Evolutionary conservation across 2,113 vertebrate species (phyloP), one percentile per base, ranked within the genome.

Genomic region (Poicephalus gulielmi): DNA sequence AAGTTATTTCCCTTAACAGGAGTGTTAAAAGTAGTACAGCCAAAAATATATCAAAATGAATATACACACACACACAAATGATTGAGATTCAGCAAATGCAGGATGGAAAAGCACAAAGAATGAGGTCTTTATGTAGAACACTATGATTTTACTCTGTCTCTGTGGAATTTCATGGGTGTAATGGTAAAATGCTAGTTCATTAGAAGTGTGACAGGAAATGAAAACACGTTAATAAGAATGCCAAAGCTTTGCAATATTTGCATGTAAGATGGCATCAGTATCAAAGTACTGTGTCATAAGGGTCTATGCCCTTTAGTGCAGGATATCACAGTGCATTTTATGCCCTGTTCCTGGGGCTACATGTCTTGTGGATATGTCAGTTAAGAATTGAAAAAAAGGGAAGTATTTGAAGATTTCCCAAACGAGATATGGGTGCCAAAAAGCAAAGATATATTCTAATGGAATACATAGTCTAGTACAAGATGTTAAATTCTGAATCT

Each of bases 401-500:
- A 46, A 62, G 2, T 16, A 1, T 33, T 47, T 44, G 8, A 49
- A 85, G 10, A 62, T 75, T 78, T 78, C 33, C 35, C 9, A 41
- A 66, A 73, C 14, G 8, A 46, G 18, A 39, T 7, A 7, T 41
- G 8, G 8, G 4, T 4, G 3, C 1, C 1, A 0, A 4, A 60
- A 59, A 28, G 0, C 14, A 64, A 74, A 92, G 22, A 22, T 30
- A 6, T 14, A 9, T 53, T 66, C 17, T 43, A 27, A 14, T 33
- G 9, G 20, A 66, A 78, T 78, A 17, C 17, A 30, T 10, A 9
- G 8, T 39, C n/a, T 62, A 30, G 15, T 60, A 46, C 2, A 1
- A 47, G 15, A 28, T 0, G 1, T 49, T 50, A 79, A 41, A 66
- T 57, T 82, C 50, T 70, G 33, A 8, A 6, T 17, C 30, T 69